phyloP scores from a whole-genome alignment of 2,888 invertebrate species.

The Pemphredon lugubris region DNA sequence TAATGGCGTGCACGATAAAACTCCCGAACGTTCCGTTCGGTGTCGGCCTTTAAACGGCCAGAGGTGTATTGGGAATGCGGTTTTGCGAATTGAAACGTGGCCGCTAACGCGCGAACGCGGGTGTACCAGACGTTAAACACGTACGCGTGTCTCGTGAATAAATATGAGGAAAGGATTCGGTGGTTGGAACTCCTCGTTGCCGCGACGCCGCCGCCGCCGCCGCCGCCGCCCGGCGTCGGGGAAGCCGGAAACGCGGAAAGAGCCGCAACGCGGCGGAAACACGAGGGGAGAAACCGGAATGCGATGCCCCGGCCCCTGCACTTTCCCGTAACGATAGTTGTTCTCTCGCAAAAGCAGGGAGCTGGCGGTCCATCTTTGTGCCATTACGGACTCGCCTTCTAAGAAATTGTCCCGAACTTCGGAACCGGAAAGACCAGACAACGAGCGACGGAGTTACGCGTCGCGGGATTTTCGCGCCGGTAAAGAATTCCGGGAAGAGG shows the following conservation, averaged over 20 bases:
- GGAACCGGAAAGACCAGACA: not conserved
- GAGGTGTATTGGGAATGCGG: too few relatives aligned
- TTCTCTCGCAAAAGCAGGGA: too few relatives aligned
- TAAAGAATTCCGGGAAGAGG: too few relatives aligned
- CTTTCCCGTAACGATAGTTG: too few relatives aligned
- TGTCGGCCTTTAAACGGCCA: too few relatives aligned
- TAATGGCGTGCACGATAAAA: too few relatives aligned
- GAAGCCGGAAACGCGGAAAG: conserved; percentile 23
- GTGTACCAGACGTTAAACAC: not conserved
- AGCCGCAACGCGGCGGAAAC: conserved; percentile 26
- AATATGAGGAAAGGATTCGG: not conserved
- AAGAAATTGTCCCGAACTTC: not conserved
- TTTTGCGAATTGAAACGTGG: too few relatives aligned
- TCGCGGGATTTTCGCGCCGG: too few relatives aligned
- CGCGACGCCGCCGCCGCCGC: too few relatives aligned
- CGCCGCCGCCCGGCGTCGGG: conserved; percentile 7
- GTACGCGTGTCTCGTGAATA: not conserved
- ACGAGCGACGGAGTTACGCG: conserved; percentile 19
- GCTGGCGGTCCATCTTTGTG: not conserved
- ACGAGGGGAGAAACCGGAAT: conserved; percentile 7
- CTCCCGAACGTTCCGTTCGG: too few relatives aligned
- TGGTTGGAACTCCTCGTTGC: too few relatives aligned
- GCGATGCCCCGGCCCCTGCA: not conserved
- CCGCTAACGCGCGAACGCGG: too few relatives aligned
- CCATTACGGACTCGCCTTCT: not conserved